Evolutionary conservation across 2,888 invertebrate genomes (phyloP).

Genomic region (Orthosia cruda): DNA sequence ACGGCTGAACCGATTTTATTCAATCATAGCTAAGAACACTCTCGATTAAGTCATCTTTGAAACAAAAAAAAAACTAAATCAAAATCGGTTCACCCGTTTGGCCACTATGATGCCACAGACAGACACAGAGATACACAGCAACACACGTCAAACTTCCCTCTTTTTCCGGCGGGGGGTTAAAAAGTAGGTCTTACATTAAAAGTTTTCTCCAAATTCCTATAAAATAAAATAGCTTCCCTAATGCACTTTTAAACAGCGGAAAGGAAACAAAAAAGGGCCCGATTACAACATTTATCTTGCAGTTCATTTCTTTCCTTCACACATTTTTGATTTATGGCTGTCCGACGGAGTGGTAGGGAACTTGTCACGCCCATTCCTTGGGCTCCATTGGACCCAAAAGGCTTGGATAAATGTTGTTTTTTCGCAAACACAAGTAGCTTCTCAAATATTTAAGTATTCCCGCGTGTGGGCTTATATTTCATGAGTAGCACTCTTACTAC

Average conservation of each 20-base stretch:
- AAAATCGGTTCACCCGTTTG: too few relatives aligned
- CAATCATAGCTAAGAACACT: too few relatives aligned
- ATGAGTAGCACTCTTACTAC: conserved; percentile 39
- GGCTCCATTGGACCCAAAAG: conserved; percentile 55
- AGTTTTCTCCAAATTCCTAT: not conserved
- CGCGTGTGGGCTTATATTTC: conserved; percentile 52
- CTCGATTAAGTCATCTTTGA: too few relatives aligned
- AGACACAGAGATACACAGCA: too few relatives aligned
- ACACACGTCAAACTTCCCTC: too few relatives aligned
- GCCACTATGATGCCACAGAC: too few relatives aligned
- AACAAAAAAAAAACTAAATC: too few relatives aligned
- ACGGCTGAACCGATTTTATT: too few relatives aligned
- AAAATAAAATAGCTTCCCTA: conserved; percentile 10
- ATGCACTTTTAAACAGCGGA: conserved; percentile 22
- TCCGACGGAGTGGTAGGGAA: conserved; percentile 26
- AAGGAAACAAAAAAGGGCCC: conserved; percentile 30
- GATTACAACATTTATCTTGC: conserved; percentile 49
- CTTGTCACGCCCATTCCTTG: conserved; percentile 62
- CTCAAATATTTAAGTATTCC: conserved; percentile 63
- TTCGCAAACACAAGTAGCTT: conserved; percentile 55
- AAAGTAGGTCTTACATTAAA: not conserved
- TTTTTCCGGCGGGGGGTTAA: too few relatives aligned
- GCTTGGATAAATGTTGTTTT: conserved; percentile 61
- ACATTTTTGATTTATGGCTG: conserved; percentile 60
- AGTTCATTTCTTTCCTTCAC: conserved; percentile 51